These are phyloP conservation scores for Sphaeramia orbicularis DNA, from an alignment of 2,797 vertebrate species.

Conservation along the genomic window DNA sequence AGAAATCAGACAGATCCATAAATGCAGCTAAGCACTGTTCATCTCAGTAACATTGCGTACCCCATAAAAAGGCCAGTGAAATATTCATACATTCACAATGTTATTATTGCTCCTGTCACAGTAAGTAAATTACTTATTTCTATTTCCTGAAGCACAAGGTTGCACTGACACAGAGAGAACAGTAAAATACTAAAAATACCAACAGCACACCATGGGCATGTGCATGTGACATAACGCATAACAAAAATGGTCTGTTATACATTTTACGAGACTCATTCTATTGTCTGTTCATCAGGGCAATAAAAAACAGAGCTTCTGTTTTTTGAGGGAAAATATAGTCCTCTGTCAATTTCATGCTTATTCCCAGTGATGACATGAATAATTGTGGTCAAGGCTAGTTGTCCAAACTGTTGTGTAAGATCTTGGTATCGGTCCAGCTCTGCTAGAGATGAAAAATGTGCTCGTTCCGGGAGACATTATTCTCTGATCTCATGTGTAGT, in stretches of 20 bases:
- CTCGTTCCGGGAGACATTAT: conserved; percentile 25
- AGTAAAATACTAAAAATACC: conserved; percentile 7
- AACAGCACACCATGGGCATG: conserved; percentile 4
- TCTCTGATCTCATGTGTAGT: conserved; percentile 40
- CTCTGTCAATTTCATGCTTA: conserved; percentile 49
- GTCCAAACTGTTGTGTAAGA: conserved; percentile 54
- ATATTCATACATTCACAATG: not conserved
- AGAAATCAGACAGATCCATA: conserved; percentile 30
- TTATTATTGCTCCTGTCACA: conserved; percentile 4
- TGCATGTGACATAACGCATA: conserved; percentile 40
- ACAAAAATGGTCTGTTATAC: conserved; percentile 33
- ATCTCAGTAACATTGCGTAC: conserved; percentile 6
- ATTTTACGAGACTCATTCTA: conserved; percentile 11
- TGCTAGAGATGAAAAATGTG: conserved; percentile 48
- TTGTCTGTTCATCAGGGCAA: conserved; percentile 30
- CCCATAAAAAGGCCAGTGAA: not conserved
- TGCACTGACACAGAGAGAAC: not conserved
- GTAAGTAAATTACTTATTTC: conserved; percentile 3
- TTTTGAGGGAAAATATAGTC: conserved; percentile 58
- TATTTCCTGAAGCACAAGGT: conserved; percentile 34
- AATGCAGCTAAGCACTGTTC: conserved; percentile 30
- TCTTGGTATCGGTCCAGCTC: conserved; percentile 47
- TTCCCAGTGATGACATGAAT: conserved; percentile 47
- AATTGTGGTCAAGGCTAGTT: conserved; percentile 35
- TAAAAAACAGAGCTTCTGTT: conserved; percentile 24